Evolutionary conservation across 2,888 invertebrate species (phyloP).

Genomic region (Lasius fuliginosus): DNA sequence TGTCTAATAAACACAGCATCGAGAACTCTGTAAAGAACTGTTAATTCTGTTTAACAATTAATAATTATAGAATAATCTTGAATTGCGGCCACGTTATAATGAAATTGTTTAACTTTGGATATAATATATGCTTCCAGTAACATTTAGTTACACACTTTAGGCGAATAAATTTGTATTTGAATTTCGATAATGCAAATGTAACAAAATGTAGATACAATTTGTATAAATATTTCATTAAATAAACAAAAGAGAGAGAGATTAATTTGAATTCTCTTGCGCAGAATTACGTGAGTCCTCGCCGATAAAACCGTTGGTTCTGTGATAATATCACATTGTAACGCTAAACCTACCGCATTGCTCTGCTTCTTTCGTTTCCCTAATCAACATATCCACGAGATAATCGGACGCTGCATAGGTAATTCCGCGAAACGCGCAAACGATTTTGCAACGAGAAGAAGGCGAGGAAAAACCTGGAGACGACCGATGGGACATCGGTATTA

Average conservation of each 20-base stretch:
- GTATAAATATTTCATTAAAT: not conserved
- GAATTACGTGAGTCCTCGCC: constrained; percentile 22
- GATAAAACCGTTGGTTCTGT: constrained; percentile 30
- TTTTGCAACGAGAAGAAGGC: constrained; percentile 46
- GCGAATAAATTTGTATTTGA: not conserved
- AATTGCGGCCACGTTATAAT: not conserved
- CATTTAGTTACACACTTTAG: not conserved
- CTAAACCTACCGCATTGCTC: constrained; percentile 48
- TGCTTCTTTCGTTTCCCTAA: constrained; percentile 57
- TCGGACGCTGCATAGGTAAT: constrained; percentile 55
- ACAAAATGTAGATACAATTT: not conserved
- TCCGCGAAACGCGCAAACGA: constrained; percentile 31
- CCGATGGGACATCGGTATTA: not conserved
- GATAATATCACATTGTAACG: constrained; percentile 43
- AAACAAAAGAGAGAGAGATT: not conserved
- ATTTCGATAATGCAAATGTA: not conserved
- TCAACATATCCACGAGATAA: constrained; percentile 59
- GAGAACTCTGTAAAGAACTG: not conserved
- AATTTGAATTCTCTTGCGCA: constrained; percentile 21
- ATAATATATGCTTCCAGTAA: not conserved
- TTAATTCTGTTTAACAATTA: constrained; percentile 9
- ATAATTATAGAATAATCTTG: not conserved
- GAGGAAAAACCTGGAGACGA: not conserved
- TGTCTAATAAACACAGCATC: not conserved
- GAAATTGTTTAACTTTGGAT: not conserved